Conservation (phyloP, 2,888 invertebrate genomes). For the Chamaedrilus cognettii region DNA sequence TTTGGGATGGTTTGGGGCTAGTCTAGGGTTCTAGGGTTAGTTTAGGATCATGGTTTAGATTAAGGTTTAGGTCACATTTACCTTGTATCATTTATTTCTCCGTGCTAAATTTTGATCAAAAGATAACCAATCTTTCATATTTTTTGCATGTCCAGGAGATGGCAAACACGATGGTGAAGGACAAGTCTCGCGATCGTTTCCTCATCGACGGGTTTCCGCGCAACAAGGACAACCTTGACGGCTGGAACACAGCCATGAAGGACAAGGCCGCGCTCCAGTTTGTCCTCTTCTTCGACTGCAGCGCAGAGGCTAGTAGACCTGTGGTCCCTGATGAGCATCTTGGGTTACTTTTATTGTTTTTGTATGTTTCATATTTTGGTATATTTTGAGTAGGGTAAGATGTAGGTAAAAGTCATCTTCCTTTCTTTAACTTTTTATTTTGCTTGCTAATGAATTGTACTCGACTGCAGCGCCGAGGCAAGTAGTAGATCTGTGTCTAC, state of each 20-base stretch:
- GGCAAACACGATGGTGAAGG: conserved; percentile 45
- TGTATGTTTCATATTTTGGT: too few relatives aligned
- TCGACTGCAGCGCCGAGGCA: too few relatives aligned
- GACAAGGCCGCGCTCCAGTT: conserved; percentile 82
- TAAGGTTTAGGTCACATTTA: not conserved
- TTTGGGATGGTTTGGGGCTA: not conserved
- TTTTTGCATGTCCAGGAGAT: conserved; percentile 54
- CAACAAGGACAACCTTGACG: conserved; percentile 93
- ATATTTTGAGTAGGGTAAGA: too few relatives aligned
- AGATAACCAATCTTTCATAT: not conserved
- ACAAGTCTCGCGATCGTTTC: conserved; percentile 73
- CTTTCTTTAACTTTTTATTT: too few relatives aligned
- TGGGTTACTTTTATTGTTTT: too few relatives aligned
- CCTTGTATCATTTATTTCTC: too few relatives aligned
- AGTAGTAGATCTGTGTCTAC: too few relatives aligned
- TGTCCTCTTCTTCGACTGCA: conserved; percentile 91
- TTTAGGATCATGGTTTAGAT: not conserved
- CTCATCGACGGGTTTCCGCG: conserved; percentile 98
- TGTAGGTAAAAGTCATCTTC: too few relatives aligned
- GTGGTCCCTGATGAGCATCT: too few relatives aligned
- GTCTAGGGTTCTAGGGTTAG: not conserved
- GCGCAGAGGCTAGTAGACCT: conserved; percentile 67
- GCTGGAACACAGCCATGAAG: conserved; percentile 84
- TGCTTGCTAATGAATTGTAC: too few relatives aligned
- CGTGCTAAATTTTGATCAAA: not conserved